Percentiles rank a stretch among this genome's conserved stretches.
These are phyloP conservation scores for Chloroclystis v-ata DNA, from an alignment of 2,888 invertebrate genomes.

Conservation along the genomic window DNA sequence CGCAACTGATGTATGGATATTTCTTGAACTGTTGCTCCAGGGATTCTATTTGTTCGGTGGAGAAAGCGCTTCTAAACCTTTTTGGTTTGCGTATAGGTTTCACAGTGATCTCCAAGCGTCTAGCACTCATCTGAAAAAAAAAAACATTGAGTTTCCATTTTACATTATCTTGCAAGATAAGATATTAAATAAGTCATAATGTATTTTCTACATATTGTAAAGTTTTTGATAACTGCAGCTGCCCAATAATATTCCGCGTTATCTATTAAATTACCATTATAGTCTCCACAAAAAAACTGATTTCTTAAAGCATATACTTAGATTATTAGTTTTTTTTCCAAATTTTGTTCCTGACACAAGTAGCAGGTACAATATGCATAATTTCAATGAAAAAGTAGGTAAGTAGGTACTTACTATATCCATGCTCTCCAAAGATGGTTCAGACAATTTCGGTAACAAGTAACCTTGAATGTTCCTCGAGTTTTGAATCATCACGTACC, in stretches of 20 bases:
- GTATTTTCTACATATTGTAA: no score
- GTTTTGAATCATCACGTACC: constrained; percentile 10
- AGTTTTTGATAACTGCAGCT: no score
- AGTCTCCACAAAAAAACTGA: no score
- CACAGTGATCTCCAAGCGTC: constrained; percentile 5
- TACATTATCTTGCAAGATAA: no score
- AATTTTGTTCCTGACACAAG: no score
- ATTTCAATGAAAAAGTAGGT: no score
- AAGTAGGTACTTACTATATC: constrained; percentile 1
- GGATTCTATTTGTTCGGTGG: constrained; percentile 84
- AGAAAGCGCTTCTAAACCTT: constrained; percentile 81
- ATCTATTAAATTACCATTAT: no score
- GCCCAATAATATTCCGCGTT: no score
- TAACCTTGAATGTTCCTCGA: not conserved
- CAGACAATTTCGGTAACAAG: not conserved
- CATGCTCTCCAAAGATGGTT: not conserved
- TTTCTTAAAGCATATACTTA: no score
- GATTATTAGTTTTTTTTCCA: no score
- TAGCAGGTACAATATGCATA: no score
- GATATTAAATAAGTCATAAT: no score
- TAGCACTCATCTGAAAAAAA: constrained; percentile 32
- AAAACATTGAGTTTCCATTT: not conserved
- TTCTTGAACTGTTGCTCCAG: constrained; percentile 84
- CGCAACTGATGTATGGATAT: constrained; percentile 82
- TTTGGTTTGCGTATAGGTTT: constrained; percentile 38